Base-by-base conservation (phyloP, 1,140 invertebrate genomes). In the Ladona fulva region DNA sequence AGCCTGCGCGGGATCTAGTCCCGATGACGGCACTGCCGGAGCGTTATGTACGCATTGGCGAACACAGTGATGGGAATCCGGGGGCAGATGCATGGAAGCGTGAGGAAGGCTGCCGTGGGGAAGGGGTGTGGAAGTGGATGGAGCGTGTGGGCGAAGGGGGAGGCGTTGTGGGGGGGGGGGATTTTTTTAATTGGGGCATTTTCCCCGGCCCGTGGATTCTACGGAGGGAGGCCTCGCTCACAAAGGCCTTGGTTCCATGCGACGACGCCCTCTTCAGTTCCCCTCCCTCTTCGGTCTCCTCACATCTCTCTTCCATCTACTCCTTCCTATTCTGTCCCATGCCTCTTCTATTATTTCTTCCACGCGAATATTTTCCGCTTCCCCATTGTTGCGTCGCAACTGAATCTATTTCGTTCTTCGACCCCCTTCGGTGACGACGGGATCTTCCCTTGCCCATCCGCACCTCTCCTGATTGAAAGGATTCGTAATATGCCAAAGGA, bases 171-270 rank as follows among this genome's bases (percentile, higher is more conserved):
- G 52, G 52, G 14, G 3, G n/a, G 3, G 52, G 52, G 5, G 52
- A 12, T 66, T 66, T 66, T 22, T 66, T 66, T 66, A 66, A 66
- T 66, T 66, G 52, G 52, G 52, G 52, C 52, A 66, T 66, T 66
- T 66, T 52, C 44, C 19, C 10, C 44, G 44, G 10, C 10, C 44
- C 44, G 19, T 19, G 44, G 44, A 19, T 52, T 52, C 44, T 19
- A 19, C 19, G 44, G n/a, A n/a, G n/a, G n/a, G n/a, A n/a, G 44
- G 44, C 44, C 44, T 10, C 1, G 16, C 1, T 66, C 52, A 66
- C 52, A 66, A 66, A 66, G 52, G 12, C 14, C 10, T 19, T 10
- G 19, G 19, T 19, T 19, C 44, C 10, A 19, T 52, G 44, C 52
- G 52, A 37, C 29, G 1, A 37, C 29, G 8, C 29, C 29, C 29